Evolutionary conservation across 2,888 invertebrate genomes (phyloP), one percentile per base, ranked within the genome.

Genomic region (Hyles lineata): DNA sequence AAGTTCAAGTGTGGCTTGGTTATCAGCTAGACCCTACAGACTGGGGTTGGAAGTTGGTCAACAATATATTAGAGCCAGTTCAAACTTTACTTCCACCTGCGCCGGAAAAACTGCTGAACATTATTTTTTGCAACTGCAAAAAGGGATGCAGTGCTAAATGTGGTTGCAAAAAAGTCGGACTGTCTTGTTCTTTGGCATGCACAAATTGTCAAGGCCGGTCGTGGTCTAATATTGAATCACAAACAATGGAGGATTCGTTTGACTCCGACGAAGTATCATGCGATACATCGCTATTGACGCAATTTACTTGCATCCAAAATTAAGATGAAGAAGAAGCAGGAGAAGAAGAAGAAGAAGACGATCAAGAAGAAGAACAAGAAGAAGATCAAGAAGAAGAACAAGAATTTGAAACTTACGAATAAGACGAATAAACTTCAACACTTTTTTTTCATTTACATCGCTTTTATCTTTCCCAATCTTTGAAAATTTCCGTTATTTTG

Each of bases 261-360:
- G 67, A 55, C 21, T 58, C 58, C 58, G 21, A 58, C 21, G 58
- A 75, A 71, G 76, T 19, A 55, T 72, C 76, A 76, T 77, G 74
- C 74, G 77, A 76, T 75, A 71, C 74, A 75, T 76, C 77, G 70
- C 74, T 76, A 74, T 77, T 78, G 70, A 73, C 62, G 76, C 77
- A 75, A 62, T 78, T 77, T 74, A 74, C 75, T 59, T 77, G 72
- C 73, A 75, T 58, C n/a, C 78, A 76, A 70, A 29, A 77, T 74
- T 72, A 76, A 74, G 72, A 74, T 75, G 61, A 75, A 72, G 70
- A 78, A 77, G 61, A 75, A 74, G 50, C 67, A 72, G 74, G 74
- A 75, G 73, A 76, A 21, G 59, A 59, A 59, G 59, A 59, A 59
- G 23, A 59, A 59, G 59, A 59, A 59, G 59, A 59, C 21, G 59